Percentiles rank a stretch among this genome's conserved stretches.
phyloP scores from a whole-genome alignment of 2,113 vertebrate genomes.

The Macrotus californicus region DNA sequence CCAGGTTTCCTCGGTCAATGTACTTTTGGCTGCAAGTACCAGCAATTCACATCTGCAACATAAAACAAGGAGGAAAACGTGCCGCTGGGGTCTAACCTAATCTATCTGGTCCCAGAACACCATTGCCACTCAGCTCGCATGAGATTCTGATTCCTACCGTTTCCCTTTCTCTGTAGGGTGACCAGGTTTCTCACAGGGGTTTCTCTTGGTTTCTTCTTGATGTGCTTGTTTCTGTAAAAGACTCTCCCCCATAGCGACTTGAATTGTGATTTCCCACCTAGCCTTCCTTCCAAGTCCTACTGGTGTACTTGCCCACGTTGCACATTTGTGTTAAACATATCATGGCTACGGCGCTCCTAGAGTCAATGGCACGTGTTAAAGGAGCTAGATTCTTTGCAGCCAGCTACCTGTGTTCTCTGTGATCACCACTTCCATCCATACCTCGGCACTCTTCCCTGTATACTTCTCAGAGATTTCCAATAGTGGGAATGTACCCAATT shows the following conservation, averaged over 20 bases:
- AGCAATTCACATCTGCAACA: background rate
- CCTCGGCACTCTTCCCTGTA: fast-evolving
- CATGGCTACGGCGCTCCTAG: background rate
- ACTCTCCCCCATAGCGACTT: background rate
- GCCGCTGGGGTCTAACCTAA: background rate
- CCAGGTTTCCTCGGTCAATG: background rate
- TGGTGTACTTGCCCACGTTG: background rate
- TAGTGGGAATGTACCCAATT: background rate
- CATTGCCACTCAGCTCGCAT: fast-evolving
- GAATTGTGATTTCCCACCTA: background rate
- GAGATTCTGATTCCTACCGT: background rate
- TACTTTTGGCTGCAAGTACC: background rate
- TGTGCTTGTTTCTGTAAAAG: background rate
- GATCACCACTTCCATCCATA: fast-evolving
- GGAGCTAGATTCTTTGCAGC: background rate
- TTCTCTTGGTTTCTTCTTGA: background rate
- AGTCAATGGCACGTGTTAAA: fast-evolving
- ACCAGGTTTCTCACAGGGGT: background rate
- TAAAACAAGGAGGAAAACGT: background rate
- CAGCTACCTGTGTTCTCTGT: fast-evolving
- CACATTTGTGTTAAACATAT: background rate
- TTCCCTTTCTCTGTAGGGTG: background rate
- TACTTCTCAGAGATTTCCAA: background rate
- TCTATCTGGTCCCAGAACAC: background rate
- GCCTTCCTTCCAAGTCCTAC: background rate